Base-by-base conservation (phyloP, 1,140 invertebrate genomes). In the Caenorhabditis brenneri region DNA sequence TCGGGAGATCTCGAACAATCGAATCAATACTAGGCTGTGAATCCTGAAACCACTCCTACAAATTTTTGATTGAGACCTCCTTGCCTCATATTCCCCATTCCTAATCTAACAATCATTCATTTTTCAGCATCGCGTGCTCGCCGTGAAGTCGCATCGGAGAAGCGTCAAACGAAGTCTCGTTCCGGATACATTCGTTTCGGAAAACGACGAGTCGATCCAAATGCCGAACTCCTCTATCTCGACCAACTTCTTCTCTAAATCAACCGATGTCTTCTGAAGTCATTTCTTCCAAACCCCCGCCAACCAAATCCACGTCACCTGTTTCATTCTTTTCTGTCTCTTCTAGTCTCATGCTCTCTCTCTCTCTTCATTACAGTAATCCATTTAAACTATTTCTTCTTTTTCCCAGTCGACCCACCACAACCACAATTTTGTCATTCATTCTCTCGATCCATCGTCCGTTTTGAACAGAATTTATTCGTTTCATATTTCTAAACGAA, bases 401-500 rank as follows among this genome's bases (percentile, higher is more conserved):
- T 24, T 29, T 12, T 24, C 65, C 65, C 65, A 74, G 65, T 74
- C 65, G 65, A 36, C 65, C n/a, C n/a, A 74, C n/a, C n/a, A 27
- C 53, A 27, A 33, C 58, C 22, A 42, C n/a, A 15, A 42, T 10
- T 65, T 36, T 65, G 15, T 36, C 24, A 36, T 12, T 74, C 36
- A n/a, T 24, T 42, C 39, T 42, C 39, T 42, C 39, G 5, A 5
- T 42, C 39, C 12, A 5, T 42, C 39, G 5, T 12, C 12, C 39
- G 5, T 12, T 42, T 12, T 42, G 39, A 42, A 42, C 19, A 24
- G 22, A 74, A 42, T 19, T 19, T 74, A 42, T 74, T 74, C 65
- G n/a, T n/a, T n/a, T n/a, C 65, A 74, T 74, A 74, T 42, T 74
- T 74, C 65, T 74, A 36, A 65, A 42, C 65, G 65, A 74, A 74